Conservation (phyloP, 2,113 vertebrate species). For the Melanocharis versteri region DNA sequence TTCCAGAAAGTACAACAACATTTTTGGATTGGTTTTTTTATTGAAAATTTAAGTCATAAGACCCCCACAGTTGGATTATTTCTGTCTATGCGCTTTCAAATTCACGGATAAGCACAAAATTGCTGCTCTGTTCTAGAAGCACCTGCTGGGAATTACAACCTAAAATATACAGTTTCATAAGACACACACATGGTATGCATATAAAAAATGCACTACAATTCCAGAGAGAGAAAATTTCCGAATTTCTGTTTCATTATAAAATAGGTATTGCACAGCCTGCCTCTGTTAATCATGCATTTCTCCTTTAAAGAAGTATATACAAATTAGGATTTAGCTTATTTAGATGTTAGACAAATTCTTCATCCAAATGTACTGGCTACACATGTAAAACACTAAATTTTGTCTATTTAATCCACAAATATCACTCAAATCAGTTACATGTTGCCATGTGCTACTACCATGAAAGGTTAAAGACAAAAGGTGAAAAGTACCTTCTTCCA, state of each 20-base stretch:
- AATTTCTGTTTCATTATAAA: background rate
- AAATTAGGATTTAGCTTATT: background rate
- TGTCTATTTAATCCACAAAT: background rate
- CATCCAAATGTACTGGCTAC: background rate
- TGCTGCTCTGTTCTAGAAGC: background rate
- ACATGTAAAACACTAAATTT: background rate
- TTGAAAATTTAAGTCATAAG: background rate
- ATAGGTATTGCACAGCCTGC: background rate
- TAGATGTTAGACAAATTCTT: background rate
- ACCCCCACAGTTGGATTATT: background rate
- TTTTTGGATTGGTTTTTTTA: background rate
- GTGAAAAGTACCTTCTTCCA: conserved; percentile 80
- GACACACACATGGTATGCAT: background rate
- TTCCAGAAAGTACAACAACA: background rate
- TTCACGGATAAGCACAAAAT: background rate
- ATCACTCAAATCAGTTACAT: background rate
- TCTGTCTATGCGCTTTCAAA: background rate
- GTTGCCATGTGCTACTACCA: background rate
- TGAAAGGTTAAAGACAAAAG: background rate
- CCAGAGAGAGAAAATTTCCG: background rate
- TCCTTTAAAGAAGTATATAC: background rate
- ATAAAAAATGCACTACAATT: background rate
- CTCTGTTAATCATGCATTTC: background rate
- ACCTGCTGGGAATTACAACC: background rate
- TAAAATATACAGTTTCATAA: background rate